Conservation (phyloP, 2,113 vertebrate genomes). For the Pyrgilauda ruficollis region DNA sequence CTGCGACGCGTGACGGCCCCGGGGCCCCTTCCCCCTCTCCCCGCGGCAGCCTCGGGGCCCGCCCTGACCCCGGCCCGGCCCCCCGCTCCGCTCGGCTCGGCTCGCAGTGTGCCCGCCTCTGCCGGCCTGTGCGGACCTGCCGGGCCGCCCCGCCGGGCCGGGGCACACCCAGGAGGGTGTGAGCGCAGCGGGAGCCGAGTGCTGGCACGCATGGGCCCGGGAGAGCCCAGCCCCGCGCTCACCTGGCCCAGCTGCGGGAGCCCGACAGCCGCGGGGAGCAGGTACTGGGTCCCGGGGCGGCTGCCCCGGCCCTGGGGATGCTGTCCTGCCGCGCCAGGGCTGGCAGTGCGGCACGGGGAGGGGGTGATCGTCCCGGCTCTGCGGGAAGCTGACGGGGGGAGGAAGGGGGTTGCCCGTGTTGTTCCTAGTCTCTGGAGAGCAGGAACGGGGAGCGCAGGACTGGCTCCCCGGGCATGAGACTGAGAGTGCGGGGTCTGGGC, state of each 20-base stretch:
- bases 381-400: too few relatives aligned
- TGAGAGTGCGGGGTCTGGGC: not conserved
- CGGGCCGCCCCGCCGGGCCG: not conserved
- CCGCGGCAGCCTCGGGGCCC: not conserved
- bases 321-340: not conserved
- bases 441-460: rapidly evolving
- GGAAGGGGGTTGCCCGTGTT: not conserved
- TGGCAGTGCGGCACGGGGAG: not conserved
- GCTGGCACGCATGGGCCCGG: not conserved
- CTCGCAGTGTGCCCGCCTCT: not conserved
- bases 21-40: not conserved
- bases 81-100: not conserved
- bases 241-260: not conserved
- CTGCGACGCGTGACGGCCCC: not conserved
- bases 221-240: not conserved
- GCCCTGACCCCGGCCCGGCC: conserved; percentile 11
- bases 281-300: not conserved
- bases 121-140: conserved; percentile 50
- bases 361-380: not conserved
- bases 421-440: rapidly evolving
- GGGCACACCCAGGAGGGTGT: conserved; percentile 50
- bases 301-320: not conserved
- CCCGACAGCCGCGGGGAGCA: not conserved
- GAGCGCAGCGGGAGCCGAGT: not conserved
- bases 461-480: rapidly evolving